These are phyloP conservation scores for Pungitius pungitius DNA, from an alignment of 2,113 vertebrate species.

Conservation along the genomic window DNA sequence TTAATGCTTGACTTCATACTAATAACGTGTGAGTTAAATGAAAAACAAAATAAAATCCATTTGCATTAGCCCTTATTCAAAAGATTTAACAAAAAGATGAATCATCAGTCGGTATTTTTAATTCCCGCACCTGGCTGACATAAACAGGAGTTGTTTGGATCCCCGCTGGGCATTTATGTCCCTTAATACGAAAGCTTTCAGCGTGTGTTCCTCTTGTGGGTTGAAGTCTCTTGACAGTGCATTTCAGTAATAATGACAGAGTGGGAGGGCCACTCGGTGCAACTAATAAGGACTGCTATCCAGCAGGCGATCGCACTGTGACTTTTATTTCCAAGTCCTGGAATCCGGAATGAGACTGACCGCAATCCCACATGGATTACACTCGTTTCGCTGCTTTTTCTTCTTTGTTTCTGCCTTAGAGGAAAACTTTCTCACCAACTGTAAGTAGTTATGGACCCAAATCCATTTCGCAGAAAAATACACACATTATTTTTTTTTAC, in stretches of 20 bases:
- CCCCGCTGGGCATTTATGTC: constrained; percentile 39
- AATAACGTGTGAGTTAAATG: constrained; percentile 14
- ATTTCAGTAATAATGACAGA: constrained; percentile 83
- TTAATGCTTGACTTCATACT: constrained; percentile 1
- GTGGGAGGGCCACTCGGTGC: constrained; percentile 95
- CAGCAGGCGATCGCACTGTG: constrained; percentile 80
- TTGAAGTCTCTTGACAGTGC: constrained; percentile 78
- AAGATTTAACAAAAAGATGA: constrained; percentile 7
- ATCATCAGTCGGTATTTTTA: constrained; percentile 39
- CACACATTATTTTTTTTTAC: not conserved
- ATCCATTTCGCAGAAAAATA: constrained; percentile 1
- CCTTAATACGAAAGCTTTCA: constrained; percentile 50
- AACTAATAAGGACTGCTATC: constrained; percentile 97
- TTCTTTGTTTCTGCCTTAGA: constrained; percentile 52
- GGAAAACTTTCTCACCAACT: constrained; percentile 75
- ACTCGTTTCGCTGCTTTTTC: constrained; percentile 53
- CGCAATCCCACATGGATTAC: constrained; percentile 76
- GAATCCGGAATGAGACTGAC: constrained; percentile 74
- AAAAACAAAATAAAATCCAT: not conserved
- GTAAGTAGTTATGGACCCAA: constrained; percentile 72
- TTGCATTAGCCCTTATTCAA: constrained; percentile 12
- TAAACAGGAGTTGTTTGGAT: constrained; percentile 45
- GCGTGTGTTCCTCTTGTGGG: constrained; percentile 60
- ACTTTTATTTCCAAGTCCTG: constrained; percentile 83
- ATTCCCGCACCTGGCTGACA: constrained; percentile 62